These are phyloP conservation scores for Auanema sp. DNA, from an alignment of 2,888 invertebrate species.

Conservation along the genomic window DNA sequence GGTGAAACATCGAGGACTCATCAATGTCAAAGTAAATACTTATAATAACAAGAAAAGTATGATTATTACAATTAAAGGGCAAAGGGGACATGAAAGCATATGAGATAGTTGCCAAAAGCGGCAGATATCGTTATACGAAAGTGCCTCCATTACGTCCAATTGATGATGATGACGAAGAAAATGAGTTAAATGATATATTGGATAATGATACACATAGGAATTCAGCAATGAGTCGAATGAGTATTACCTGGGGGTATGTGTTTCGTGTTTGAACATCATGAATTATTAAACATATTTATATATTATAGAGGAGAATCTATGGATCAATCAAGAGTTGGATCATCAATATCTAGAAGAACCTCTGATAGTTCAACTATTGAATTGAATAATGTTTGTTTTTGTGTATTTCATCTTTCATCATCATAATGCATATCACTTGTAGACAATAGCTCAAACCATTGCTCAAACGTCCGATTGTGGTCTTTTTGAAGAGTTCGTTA, in stretches of 20 bases:
- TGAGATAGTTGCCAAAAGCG: conserved; percentile 24
- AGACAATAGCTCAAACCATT: conserved; percentile 29
- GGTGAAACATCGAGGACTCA: conserved; percentile 24
- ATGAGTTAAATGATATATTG: too few species aligned
- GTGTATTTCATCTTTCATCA: neutral
- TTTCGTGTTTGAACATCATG: conserved; percentile 11
- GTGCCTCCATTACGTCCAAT: conserved; percentile 18
- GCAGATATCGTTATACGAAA: conserved; percentile 24
- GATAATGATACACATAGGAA: conserved; percentile 22
- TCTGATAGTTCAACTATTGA: conserved; percentile 11
- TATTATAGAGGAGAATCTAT: conserved; percentile 11
- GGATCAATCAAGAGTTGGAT: conserved; percentile 10
- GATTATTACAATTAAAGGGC: conserved; percentile 14
- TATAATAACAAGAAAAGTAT: neutral
- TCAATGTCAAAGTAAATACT: conserved; percentile 23
- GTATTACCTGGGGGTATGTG: conserved; percentile 12
- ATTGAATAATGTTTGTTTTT: neutral
- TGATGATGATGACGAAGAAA: conserved; percentile 19
- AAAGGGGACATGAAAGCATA: conserved; percentile 32
- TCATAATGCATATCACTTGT: neutral
- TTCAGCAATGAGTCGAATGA: conserved; percentile 37
- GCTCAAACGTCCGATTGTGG: conserved; percentile 17
- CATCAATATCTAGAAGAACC: conserved; percentile 3
- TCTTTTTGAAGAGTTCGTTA: neutral
- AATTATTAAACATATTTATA: neutral